phyloP scores from a whole-genome alignment of 2,113 vertebrate species.

The Eolophus roseicapilla region DNA sequence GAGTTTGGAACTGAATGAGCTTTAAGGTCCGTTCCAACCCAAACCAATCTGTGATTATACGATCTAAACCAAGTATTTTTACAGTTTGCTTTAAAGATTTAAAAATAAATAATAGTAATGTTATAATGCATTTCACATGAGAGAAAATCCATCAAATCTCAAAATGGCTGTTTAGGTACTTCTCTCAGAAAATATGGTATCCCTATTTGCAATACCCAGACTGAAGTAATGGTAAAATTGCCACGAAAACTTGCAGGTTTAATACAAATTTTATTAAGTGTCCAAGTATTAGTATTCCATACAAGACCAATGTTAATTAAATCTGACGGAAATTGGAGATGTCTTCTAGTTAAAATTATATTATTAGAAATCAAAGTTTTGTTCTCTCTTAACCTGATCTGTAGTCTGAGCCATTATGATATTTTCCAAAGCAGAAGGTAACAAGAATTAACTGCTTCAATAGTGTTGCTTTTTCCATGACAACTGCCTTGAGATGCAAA shows the following conservation, averaged over 20 bases:
- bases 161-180: not conserved
- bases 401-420: not conserved
- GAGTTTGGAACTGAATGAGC: not conserved
- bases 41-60: not conserved
- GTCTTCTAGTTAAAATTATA: not conserved
- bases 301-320: not conserved
- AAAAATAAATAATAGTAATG: not conserved
- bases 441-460: not conserved
- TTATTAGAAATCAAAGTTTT: not conserved
- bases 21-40: not conserved
- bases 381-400: not conserved
- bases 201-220: not conserved
- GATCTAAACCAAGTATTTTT: not conserved
- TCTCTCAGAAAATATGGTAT: not conserved
- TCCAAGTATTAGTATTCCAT: not conserved
- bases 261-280: not conserved
- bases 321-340: not conserved
- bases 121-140: not conserved
- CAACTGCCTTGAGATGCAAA: not conserved
- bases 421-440: not conserved
- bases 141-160: not conserved
- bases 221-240: not conserved
- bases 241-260: not conserved
- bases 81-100: not conserved
- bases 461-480: not conserved